Percentiles rank a stretch among this genome's conserved stretches.
phyloP scores from a whole-genome alignment of 2,113 vertebrate species.

The Asarcornis scutulata region DNA sequence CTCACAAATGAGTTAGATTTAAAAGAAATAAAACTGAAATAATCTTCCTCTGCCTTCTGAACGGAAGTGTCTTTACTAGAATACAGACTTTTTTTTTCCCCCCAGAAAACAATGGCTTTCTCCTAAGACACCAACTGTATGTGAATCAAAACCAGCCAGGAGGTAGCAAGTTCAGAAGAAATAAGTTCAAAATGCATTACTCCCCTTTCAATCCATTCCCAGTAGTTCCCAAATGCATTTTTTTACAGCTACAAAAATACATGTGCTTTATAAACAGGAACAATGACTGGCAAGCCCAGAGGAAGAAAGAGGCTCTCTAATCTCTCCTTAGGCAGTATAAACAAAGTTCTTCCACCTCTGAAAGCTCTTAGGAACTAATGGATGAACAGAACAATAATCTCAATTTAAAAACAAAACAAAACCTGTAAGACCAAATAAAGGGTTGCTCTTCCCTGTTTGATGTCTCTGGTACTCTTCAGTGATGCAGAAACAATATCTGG shows the following conservation, averaged over 20 bases:
- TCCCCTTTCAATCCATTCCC: background rate
- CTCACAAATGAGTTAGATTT: background rate
- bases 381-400: conserved; percentile 3
- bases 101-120: background rate
- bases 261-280: conserved; percentile 53
- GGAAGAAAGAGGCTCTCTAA: conserved; percentile 43
- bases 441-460: background rate
- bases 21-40: background rate
- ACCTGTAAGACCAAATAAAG: background rate
- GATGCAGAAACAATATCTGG: background rate
- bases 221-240: background rate
- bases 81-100: background rate
- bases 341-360: conserved; percentile 26
- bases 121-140: background rate
- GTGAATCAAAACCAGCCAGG: background rate
- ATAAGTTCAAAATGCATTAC: background rate
- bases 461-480: background rate
- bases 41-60: background rate
- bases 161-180: conserved; percentile 10
- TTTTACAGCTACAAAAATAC: conserved; percentile 15
- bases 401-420: background rate
- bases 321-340: conserved; percentile 53
- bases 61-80: background rate
- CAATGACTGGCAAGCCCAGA: conserved; percentile 49
- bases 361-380: conserved; percentile 40